Evolutionary conservation across 1,140 invertebrate genomes (phyloP).

Genomic region (Vollenhovia emeryi): DNA sequence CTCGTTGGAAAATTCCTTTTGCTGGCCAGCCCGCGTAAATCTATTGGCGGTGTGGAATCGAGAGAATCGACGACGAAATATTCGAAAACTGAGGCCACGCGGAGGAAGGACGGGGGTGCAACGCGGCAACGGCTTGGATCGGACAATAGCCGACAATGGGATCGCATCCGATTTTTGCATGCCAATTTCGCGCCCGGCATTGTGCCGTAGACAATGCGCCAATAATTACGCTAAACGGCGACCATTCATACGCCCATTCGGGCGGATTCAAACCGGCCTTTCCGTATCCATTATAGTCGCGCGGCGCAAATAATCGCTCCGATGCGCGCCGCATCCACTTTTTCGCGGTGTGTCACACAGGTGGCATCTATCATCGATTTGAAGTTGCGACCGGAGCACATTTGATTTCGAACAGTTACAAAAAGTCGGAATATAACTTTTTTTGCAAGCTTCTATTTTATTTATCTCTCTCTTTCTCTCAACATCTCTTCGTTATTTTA

Average conservation of each 20-base stretch:
- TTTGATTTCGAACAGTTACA: not conserved
- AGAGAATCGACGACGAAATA: constrained; percentile 73
- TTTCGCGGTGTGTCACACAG: constrained; percentile 57
- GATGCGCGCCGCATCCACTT: constrained; percentile 72
- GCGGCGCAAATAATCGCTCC: constrained; percentile 81
- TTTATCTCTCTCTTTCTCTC: not conserved
- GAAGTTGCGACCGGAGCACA: not conserved
- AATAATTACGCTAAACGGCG: constrained; percentile 85
- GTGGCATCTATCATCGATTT: constrained; percentile 65
- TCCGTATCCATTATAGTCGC: constrained; percentile 84
- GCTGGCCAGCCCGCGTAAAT: constrained; percentile 40
- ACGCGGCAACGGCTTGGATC: constrained; percentile 70
- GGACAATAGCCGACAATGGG: constrained; percentile 84
- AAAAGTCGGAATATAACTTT: not conserved
- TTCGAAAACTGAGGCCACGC: constrained; percentile 76
- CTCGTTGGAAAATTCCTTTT: constrained; percentile 46
- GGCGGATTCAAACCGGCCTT: constrained; percentile 83
- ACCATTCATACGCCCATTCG: constrained; percentile 84
- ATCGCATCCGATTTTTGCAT: constrained; percentile 85
- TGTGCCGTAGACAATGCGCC: constrained; percentile 84
- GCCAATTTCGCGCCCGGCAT: constrained; percentile 84
- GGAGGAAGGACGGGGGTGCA: constrained; percentile 42
- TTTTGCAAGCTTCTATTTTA: not conserved
- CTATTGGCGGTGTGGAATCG: constrained; percentile 66
- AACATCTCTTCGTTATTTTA: not conserved